Evolutionary conservation across 2,113 vertebrate genomes (phyloP), one percentile per base, ranked within the genome.

Genomic region (Grallaria varia): DNA sequence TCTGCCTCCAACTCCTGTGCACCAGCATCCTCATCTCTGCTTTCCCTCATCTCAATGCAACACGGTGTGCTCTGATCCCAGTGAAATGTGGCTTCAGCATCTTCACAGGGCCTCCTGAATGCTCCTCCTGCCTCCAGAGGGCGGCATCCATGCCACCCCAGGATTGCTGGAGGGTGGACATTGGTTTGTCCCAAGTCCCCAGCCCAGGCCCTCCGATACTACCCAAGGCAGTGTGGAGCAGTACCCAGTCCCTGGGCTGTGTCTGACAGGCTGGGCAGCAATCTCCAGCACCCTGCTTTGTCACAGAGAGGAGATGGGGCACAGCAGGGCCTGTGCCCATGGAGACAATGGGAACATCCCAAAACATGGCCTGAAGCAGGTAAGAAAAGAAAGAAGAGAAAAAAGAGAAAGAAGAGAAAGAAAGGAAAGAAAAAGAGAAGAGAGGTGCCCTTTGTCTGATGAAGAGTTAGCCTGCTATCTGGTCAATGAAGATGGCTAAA

Each of bases 211-310:
- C 37, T 78, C 33, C 1, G 9, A 25, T 53, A 9, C 31, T 3
- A 14, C 12, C 37, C 17, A 7, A 60, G 44, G 39, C 0, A 0
- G 12, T 23, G 35, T 3, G 12, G 39, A 80, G 63, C 33, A 33
- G 47, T 19, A 6, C 28, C 27, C 76, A 71, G n/a, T 12, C 50
- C 27, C 50, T 25, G 44, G 53, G 30, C 72, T 80, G 58, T 2
- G 5, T 44, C 58, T 6, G 4, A 33, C 33, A 47, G 35, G 76
- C 52, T 76, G 81, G 28, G n/a, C 62, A 80, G 52, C 33, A 16
- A 44, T 28, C 58, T 58, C 33, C 23, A 59, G 22, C 15, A 25
- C 7, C 4, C 31, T 49, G 31, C 66, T 52, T 74, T 39, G 40
- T 5, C 4, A 8, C 40, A 60, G 44, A 58, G 25, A 55, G 28